Evolutionary conservation across 2,113 vertebrate genomes (phyloP), one percentile per base, ranked within the genome.

Genomic region (Oenanthe oenanthe): DNA sequence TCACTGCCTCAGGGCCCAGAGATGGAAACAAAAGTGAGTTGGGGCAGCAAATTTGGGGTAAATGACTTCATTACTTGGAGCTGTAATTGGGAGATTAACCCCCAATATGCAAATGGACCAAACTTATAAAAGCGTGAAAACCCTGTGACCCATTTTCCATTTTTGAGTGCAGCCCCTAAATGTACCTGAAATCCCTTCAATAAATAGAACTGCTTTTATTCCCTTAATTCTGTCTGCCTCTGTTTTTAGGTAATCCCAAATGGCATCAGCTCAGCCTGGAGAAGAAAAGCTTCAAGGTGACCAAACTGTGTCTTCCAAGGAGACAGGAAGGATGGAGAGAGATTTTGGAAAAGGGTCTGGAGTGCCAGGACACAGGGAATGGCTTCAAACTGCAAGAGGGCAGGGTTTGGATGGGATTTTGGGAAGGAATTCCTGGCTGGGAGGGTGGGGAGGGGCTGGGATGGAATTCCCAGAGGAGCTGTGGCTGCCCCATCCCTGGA

Each of bases 91-190:
- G 3, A 24, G 8, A 40, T 53, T 5, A 25, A n/a, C 51, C 51
- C 45, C 68, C 53, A 71, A 53, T 3, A 2, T 54, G 20, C 29
- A 25, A 40, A 54, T 13, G 29, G 21, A 10, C 11, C 50, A 32
- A 72, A 71, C 3, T 54, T 7, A 71, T 9, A 22, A 10, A 25
- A 72, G 12, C 26, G 22, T 54, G 36, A 54, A 15, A 72, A 12
- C 24, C 36, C 36, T 5, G 1, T 6, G 11, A 11, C 6, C 36
- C 12, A 12, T 7, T 2, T 3, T 24, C 50, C 51, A 34, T 57
- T 43, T 43, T 43, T 15, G 51, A 38, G 51, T 72, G 29, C 1
- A 71, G 48, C 48, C 36, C 26, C 32, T 9, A 9, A 57, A 57
- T 73, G 24, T 7, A 16, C 53, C 53, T 43, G 53, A 5, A 11